Percentiles rank a stretch among this genome's conserved stretches.
Conservation (phyloP, 2,797 vertebrate species). For the Neosilurus mollespiculum region DNA sequence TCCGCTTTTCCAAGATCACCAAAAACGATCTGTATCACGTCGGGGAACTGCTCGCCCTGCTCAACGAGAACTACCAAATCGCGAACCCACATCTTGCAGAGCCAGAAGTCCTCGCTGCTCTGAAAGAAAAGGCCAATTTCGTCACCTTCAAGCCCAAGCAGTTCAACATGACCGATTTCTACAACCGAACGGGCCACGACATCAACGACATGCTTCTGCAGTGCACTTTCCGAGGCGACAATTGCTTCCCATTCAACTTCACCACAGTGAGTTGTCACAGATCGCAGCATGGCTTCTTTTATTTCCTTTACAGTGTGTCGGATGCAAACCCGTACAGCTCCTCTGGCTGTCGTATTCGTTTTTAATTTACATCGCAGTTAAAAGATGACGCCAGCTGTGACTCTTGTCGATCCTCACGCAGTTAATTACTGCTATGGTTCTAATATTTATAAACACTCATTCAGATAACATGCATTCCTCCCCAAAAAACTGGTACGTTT, state of each 20-base stretch:
- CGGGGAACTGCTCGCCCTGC: constrained; percentile 82
- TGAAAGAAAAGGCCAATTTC: constrained; percentile 87
- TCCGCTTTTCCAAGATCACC: constrained; percentile 86
- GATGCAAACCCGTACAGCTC: not conserved
- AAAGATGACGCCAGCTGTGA: not conserved
- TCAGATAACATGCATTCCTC: not conserved
- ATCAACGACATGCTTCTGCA: constrained; percentile 85
- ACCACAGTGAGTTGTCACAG: constrained; percentile 76
- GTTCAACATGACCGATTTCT: constrained; percentile 91
- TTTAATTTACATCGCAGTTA: not conserved
- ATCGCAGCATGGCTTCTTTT: not conserved
- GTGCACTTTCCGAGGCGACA: constrained; percentile 83
- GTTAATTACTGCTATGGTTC: not conserved
- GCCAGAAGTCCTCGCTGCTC: constrained; percentile 78
- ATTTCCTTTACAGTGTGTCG: not conserved
- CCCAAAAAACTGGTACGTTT: not conserved
- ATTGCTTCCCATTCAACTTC: constrained; percentile 81
- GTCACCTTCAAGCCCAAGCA: constrained; percentile 83
- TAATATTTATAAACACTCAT: not conserved
- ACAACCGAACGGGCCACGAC: constrained; percentile 86
- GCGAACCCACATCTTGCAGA: constrained; percentile 82
- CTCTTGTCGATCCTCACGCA: not conserved
- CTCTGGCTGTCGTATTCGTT: not conserved
- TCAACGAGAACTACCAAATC: constrained; percentile 83
- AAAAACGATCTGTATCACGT: constrained; percentile 88